These are phyloP conservation scores for Drosophila nigricruria DNA, from an alignment of 2,888 invertebrate genomes.

Conservation along the genomic window DNA sequence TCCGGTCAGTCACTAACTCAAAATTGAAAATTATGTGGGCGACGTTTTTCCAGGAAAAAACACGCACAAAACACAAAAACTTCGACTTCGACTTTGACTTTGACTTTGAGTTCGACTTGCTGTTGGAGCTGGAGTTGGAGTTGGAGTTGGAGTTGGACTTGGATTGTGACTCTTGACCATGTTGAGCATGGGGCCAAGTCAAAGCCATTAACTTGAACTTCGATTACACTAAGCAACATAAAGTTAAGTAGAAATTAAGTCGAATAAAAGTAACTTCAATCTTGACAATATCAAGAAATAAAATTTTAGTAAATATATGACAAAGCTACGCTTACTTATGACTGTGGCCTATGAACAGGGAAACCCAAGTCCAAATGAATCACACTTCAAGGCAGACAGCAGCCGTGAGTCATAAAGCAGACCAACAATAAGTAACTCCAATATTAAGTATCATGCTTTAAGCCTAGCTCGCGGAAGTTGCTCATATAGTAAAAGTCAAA, in stretches of 20 bases:
- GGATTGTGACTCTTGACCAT: constrained; percentile 63
- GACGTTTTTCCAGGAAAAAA: constrained; percentile 76
- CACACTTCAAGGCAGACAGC: not conserved
- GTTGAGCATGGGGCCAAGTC: constrained; percentile 59
- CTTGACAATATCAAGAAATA: not conserved
- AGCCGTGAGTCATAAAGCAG: too few relatives aligned
- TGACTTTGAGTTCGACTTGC: constrained; percentile 19
- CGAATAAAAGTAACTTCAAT: too few relatives aligned
- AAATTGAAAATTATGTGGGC: constrained; percentile 81
- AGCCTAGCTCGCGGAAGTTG: too few relatives aligned
- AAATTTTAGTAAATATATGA: too few relatives aligned
- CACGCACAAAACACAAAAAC: constrained; percentile 57
- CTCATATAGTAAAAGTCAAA: too few relatives aligned
- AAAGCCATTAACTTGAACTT: constrained; percentile 70
- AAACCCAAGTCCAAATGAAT: not conserved
- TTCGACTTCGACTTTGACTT: constrained; percentile 21
- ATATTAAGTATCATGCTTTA: too few relatives aligned
- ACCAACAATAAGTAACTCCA: too few relatives aligned
- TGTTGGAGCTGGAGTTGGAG: constrained; percentile 13
- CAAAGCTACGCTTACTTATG: too few relatives aligned
- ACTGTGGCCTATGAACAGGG: too few relatives aligned
- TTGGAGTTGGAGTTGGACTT: constrained; percentile 16
- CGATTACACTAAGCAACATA: constrained; percentile 58
- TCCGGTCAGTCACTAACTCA: constrained; percentile 74
- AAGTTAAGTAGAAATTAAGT: not conserved